Conservation (phyloP, 2,113 vertebrate species). For the Acanthochromis polyacanthus region DNA sequence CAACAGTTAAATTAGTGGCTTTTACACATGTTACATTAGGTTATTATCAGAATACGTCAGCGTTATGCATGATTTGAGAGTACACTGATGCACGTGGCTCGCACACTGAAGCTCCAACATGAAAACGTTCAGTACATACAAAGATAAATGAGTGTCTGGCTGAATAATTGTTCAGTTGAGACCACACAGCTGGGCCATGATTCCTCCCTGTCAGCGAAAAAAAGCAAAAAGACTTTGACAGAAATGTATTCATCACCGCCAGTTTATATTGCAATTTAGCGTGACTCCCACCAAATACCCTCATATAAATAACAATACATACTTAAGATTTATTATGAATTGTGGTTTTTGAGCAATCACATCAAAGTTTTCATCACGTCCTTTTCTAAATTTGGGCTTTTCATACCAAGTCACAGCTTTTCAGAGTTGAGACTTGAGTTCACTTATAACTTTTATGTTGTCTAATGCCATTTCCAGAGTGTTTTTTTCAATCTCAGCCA, state of each 20-base stretch:
- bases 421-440: conserved; percentile 6
- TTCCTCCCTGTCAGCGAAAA: conserved; percentile 15
- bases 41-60: conserved; percentile 13
- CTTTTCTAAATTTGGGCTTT: conserved; percentile 31
- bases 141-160: conserved; percentile 30
- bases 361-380: conserved; percentile 47
- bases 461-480: not conserved
- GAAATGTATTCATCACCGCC: conserved; percentile 36
- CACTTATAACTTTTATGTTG: conserved; percentile 9
- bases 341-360: conserved; percentile 50
- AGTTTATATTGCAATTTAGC: conserved; percentile 58
- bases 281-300: conserved; percentile 43
- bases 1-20: conserved; percentile 2
- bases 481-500: conserved; percentile 10
- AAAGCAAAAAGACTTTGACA: conserved; percentile 4
- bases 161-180: conserved; percentile 23
- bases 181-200: conserved; percentile 44
- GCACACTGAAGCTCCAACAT: not conserved
- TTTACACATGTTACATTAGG: conserved; percentile 14
- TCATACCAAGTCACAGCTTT: conserved; percentile 7
- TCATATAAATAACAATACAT: conserved; percentile 55
- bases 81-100: conserved; percentile 5
- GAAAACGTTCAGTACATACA: conserved; percentile 4
- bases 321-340: conserved; percentile 51
- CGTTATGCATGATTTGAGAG: conserved; percentile 22